These are phyloP conservation scores for Tragelaphus buxtoni DNA, from an alignment of 2,113 vertebrate genomes.

Conservation along the genomic window DNA sequence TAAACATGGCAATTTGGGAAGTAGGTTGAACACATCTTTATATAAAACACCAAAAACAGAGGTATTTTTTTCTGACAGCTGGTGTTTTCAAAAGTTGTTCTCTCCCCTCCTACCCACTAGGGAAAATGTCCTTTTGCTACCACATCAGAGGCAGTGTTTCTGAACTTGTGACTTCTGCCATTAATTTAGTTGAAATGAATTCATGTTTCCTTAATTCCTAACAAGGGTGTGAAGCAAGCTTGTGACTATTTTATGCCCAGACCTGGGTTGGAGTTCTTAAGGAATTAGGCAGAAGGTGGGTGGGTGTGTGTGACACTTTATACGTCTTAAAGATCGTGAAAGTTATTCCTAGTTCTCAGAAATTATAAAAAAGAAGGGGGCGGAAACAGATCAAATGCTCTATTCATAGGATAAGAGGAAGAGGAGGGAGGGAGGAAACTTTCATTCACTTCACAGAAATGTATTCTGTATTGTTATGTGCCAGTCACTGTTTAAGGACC, in stretches of 20 bases:
- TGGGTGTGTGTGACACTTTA: neutral
- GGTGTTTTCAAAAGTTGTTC: neutral
- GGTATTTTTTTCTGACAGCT: neutral
- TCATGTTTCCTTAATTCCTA: slow-evolving; percentile 24
- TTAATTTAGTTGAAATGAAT: slow-evolving; percentile 15
- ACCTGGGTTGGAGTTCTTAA: slow-evolving; percentile 6
- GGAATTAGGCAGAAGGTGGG: neutral
- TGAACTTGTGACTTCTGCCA: neutral
- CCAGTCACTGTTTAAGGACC: neutral
- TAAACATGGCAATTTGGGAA: neutral
- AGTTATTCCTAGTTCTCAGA: neutral
- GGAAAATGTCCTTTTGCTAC: neutral
- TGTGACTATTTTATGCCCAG: neutral
- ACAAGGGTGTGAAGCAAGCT: neutral
- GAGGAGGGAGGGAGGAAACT: neutral
- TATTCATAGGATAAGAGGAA: neutral
- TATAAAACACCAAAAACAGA: neutral
- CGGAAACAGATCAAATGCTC: neutral
- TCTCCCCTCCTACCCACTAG: neutral
- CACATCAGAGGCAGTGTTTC: neutral
- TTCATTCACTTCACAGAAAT: neutral
- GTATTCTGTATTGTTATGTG: neutral
- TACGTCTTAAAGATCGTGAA: neutral
- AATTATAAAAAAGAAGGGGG: neutral
- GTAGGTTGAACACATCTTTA: neutral